These are phyloP conservation scores for Phortica variegata DNA, from an alignment of 1,140 invertebrate species.

Conservation along the genomic window DNA sequence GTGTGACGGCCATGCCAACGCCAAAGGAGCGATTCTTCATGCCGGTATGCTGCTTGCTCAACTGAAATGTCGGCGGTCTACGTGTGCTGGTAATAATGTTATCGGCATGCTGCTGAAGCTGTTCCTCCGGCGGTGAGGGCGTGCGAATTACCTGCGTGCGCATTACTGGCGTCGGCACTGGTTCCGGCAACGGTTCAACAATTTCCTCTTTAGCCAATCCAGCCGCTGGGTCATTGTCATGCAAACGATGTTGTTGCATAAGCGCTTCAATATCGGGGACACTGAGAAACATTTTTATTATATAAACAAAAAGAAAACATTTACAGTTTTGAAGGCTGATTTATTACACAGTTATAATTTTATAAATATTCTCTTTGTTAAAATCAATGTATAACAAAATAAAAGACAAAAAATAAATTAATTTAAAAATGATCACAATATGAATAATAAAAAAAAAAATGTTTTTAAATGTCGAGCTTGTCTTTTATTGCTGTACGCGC, in stretches of 20 bases:
- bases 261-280: conserved; percentile 27
- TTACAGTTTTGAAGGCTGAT: too few relatives aligned
- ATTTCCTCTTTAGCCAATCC: too few relatives aligned
- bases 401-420: too few relatives aligned
- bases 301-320: too few relatives aligned
- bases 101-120: conserved; percentile 32
- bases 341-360: too few relatives aligned
- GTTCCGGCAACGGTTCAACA: conserved; percentile 21
- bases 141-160: conserved; percentile 27
- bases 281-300: neutral
- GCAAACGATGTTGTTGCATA: conserved; percentile 29
- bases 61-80: conserved; percentile 34
- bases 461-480: too few relatives aligned
- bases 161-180: conserved; percentile 24
- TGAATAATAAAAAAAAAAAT: too few relatives aligned
- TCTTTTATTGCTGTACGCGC: too few relatives aligned
- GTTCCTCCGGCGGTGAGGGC: conserved; percentile 31
- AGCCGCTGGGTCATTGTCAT: conserved; percentile 8
- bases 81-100: conserved; percentile 43
- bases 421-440: too few relatives aligned
- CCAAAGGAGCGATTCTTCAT: conserved; percentile 54
- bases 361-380: too few relatives aligned
- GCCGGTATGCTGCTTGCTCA: conserved; percentile 54
- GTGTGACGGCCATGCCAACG: conserved; percentile 50
- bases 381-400: too few relatives aligned